Evolutionary conservation across 2,888 invertebrate species (phyloP), one percentile per base, ranked within the genome.

Genomic region (Torymus aiolomorphi): DNA sequence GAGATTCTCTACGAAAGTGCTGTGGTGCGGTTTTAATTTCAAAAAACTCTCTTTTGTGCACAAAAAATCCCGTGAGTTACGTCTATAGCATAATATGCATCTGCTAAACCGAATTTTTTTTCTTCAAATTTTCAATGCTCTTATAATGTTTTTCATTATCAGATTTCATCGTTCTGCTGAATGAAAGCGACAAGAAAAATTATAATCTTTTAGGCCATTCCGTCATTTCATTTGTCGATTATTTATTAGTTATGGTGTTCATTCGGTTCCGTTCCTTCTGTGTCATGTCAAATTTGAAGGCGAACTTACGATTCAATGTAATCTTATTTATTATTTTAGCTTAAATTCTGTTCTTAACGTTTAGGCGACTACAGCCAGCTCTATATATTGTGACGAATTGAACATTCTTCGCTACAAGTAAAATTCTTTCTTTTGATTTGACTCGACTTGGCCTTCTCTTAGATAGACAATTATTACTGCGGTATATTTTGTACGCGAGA

Each of bases 51-150:
- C 65, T 73, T 65, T 49, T 16, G 73, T 73, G 73, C 65, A 65
- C 63, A 42, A 76, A 61, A 62, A 10, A 66, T 54, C 20, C 56
- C 59, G 61, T 24, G 13, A 70, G 20, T 79, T 75, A 80, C 31
- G 75, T 75, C 73, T 82, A 82, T 83, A 82, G 84, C 85, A 85
- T 31, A 20, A 56, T 3, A 51, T 52, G 24, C 8, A 59, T 59
- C 56, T n/a, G 1, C 18, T 52, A 52, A 67, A 51, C 57, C 8
- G 57, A 74, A 65, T 66, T 1, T 14, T 20, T 56, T 57, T 13
- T 63, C 49, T 42, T 62, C 12, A 76, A n/a, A 70, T 2, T 63
- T 49, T 11, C 18, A 42, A 42, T 42, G 8, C 42, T 42, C 42
- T 42, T 42, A 42, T 42, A 42, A 42, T 8, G 42, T 42, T 42